Percentiles rank a stretch among this genome's conserved stretches.
These are phyloP conservation scores for Trypoxylon attenuatum DNA, from an alignment of 2,888 invertebrate genomes.

Conservation along the genomic window DNA sequence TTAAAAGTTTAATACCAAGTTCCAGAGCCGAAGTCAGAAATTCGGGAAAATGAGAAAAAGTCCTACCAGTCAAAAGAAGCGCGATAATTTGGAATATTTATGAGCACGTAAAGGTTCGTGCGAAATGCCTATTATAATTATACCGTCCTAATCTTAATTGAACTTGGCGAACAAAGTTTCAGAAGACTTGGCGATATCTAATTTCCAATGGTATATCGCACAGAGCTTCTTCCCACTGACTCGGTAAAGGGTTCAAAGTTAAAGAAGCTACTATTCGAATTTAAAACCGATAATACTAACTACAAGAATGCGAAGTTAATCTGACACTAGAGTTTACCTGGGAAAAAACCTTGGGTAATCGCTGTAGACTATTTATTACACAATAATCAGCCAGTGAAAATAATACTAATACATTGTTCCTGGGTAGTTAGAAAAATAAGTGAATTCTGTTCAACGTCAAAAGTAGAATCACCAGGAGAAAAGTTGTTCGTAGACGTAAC, in stretches of 20 bases:
- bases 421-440: conserved; percentile 8
- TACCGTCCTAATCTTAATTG: conserved; percentile 36
- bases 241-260: neutral
- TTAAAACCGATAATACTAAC: too few relatives aligned
- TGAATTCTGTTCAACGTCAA: conserved; percentile 29
- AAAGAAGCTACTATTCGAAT: too few relatives aligned
- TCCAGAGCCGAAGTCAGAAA: neutral
- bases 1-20: neutral
- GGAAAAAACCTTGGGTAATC: too few relatives aligned
- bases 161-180: conserved; percentile 15
- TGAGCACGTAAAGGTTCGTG: conserved; percentile 31
- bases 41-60: too few relatives aligned
- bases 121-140: conserved; percentile 33
- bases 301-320: too few relatives aligned
- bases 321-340: too few relatives aligned
- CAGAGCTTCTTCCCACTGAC: conserved; percentile 4
- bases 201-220: conserved; percentile 20
- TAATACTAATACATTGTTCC: too few relatives aligned
- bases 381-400: too few relatives aligned
- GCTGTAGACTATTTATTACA: too few relatives aligned
- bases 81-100: conserved; percentile 15
- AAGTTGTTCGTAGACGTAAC: conserved; percentile 17
- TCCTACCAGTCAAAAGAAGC: neutral
- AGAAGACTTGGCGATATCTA: conserved; percentile 26
- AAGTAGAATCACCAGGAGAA: conserved; percentile 24